These are phyloP conservation scores for Ennomos erosarius DNA, from an alignment of 2,888 invertebrate species.

Conservation along the genomic window DNA sequence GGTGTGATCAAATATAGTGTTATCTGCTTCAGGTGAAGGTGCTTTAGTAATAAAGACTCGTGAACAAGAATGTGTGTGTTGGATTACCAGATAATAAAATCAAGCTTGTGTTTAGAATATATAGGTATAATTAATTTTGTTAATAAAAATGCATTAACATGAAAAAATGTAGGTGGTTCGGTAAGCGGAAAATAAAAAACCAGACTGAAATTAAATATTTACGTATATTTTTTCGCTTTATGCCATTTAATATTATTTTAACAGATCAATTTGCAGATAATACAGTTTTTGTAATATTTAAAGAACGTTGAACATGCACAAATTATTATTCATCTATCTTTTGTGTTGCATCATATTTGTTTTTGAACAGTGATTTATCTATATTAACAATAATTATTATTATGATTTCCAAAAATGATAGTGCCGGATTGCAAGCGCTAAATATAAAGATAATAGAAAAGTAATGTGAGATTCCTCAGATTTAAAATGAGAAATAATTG, in stretches of 20 bases:
- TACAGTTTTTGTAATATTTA: slow-evolving; percentile 55
- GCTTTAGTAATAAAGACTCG: too few species aligned
- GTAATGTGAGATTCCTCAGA: slow-evolving; percentile 66
- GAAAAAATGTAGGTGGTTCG: not conserved
- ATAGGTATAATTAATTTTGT: too few species aligned
- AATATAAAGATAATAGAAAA: slow-evolving; percentile 62
- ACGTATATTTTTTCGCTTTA: slow-evolving; percentile 81
- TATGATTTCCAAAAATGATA: slow-evolving; percentile 57
- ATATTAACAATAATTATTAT: slow-evolving; percentile 51
- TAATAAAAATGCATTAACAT: too few species aligned
- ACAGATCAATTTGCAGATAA: slow-evolving; percentile 70
- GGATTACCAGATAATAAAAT: too few species aligned
- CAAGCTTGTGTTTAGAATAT: too few species aligned
- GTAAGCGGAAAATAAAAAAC: slow-evolving; percentile 56
- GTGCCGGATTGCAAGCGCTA: slow-evolving; percentile 66
- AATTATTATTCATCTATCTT: slow-evolving; percentile 39
- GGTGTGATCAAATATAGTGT: slow-evolving; percentile 4
- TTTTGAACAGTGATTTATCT: slow-evolving; percentile 50
- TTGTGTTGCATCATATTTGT: slow-evolving; percentile 48
- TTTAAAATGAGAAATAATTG: slow-evolving; percentile 59
- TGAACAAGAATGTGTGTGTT: too few species aligned
- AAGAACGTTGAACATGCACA: slow-evolving; percentile 55
- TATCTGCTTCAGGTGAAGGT: not conserved
- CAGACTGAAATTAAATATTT: slow-evolving; percentile 78
- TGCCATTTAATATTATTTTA: slow-evolving; percentile 77